Percentiles rank a stretch among this genome's conserved stretches.
Conservation (phyloP, 2,797 vertebrate genomes). For the Phaenicophaeus curvirostris region DNA sequence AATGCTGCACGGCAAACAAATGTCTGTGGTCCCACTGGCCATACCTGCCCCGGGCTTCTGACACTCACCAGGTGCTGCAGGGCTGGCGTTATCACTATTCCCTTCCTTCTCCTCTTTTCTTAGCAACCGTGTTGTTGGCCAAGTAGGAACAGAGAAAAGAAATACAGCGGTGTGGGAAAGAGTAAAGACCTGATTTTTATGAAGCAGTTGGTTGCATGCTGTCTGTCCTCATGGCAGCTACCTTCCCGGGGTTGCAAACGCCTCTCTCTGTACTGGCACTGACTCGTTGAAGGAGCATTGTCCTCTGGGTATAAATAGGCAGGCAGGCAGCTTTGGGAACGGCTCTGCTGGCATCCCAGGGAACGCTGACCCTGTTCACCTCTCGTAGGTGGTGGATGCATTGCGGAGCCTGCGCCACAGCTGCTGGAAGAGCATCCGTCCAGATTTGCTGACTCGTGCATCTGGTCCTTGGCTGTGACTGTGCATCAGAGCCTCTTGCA, state of each 20-base stretch:
- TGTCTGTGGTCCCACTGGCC: neutral
- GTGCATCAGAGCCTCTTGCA: neutral
- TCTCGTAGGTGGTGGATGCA: neutral
- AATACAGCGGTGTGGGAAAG: neutral
- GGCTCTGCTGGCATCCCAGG: neutral
- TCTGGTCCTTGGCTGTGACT: constrained; percentile 6
- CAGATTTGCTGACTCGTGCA: neutral
- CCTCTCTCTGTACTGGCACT: neutral
- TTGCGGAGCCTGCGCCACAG: neutral
- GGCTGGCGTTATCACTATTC: fast-evolving
- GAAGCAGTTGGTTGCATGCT: neutral
- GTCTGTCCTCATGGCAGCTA: neutral
- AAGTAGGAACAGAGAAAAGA: neutral
- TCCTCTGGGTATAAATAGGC: constrained; percentile 54
- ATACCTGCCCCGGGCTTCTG: neutral
- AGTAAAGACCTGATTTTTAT: neutral
- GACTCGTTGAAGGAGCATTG: neutral
- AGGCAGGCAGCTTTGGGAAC: constrained; percentile 11
- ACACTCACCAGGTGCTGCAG: neutral
- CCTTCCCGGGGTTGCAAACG: neutral
- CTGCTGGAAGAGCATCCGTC: neutral
- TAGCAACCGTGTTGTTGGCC: neutral
- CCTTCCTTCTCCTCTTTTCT: neutral
- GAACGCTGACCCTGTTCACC: neutral
- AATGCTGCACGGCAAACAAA: neutral